Conservation (phyloP, 2,888 invertebrate genomes). For the Lucinisca nassula region DNA sequence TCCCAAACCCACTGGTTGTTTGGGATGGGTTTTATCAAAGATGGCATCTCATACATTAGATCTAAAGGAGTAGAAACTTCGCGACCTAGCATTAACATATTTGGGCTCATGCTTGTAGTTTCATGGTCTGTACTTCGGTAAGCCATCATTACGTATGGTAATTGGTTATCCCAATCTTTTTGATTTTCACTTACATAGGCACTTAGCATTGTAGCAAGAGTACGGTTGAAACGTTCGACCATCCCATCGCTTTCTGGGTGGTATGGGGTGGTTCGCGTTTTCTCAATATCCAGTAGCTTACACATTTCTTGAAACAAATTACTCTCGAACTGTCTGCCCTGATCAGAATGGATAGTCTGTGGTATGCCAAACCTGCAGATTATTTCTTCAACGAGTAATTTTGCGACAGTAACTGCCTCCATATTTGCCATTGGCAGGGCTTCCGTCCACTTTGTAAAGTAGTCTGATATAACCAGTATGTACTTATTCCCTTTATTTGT, state of each 20-base stretch:
- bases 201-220: constrained; percentile 34
- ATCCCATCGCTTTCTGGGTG: constrained; percentile 37
- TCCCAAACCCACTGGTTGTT: too few relatives aligned
- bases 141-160: background rate
- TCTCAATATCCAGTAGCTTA: constrained; percentile 16
- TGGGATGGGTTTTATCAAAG: too few relatives aligned
- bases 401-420: constrained; percentile 19
- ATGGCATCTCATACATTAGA: background rate
- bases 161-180: constrained; percentile 10
- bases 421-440: constrained; percentile 12
- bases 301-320: constrained; percentile 44
- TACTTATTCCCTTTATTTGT: constrained; percentile 2
- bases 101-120: background rate
- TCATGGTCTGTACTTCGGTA: background rate
- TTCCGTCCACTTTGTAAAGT: constrained; percentile 17
- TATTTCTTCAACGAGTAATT: constrained; percentile 7
- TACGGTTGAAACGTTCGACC: too few relatives aligned
- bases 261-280: constrained; percentile 47
- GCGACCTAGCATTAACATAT: background rate
- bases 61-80: background rate
- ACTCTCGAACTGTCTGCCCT: constrained; percentile 34
- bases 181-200: constrained; percentile 49
- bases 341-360: constrained; percentile 31
- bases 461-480: constrained; percentile 14
- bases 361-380: constrained; percentile 34